These are phyloP conservation scores for Chaenocephalus aceratus DNA, from an alignment of 2,113 vertebrate species.

Conservation along the genomic window DNA sequence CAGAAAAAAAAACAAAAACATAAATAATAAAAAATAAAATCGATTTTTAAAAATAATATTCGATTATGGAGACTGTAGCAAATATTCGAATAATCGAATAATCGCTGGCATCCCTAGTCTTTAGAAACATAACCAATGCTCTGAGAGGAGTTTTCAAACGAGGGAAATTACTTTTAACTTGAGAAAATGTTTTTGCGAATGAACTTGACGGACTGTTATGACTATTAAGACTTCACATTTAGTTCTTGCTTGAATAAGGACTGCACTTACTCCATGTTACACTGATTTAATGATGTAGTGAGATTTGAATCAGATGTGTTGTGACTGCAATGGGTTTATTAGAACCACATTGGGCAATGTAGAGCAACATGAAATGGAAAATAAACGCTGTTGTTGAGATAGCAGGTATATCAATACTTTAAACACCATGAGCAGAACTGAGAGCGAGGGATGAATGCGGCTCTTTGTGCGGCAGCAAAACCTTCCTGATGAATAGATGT, in stretches of 20 bases:
- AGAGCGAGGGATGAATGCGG: constrained; percentile 24
- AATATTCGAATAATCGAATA: too few species aligned
- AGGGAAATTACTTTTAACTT: constrained; percentile 7
- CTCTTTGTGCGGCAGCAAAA: constrained; percentile 11
- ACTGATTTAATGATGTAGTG: constrained; percentile 10
- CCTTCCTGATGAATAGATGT: constrained; percentile 38
- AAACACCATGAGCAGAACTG: not conserved
- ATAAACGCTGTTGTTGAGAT: not conserved
- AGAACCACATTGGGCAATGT: too few species aligned
- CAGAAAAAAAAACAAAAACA: too few species aligned
- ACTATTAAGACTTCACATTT: constrained; percentile 9
- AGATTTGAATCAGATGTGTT: not conserved
- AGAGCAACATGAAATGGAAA: not conserved
- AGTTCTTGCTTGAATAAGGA: constrained; percentile 1
- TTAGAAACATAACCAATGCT: not conserved
- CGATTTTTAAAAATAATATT: too few species aligned
- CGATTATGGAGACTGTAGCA: too few species aligned
- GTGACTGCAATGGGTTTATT: not conserved
- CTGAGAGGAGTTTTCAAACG: not conserved
- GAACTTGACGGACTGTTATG: not conserved
- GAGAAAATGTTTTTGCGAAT: constrained; percentile 30
- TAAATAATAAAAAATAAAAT: too few species aligned
- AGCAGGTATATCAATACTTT: too few species aligned
- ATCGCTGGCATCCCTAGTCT: too few species aligned
- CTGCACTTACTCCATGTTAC: constrained; percentile 19